phyloP scores from a whole-genome alignment of 2,113 vertebrate genomes.

The Varanus komodoensis region DNA sequence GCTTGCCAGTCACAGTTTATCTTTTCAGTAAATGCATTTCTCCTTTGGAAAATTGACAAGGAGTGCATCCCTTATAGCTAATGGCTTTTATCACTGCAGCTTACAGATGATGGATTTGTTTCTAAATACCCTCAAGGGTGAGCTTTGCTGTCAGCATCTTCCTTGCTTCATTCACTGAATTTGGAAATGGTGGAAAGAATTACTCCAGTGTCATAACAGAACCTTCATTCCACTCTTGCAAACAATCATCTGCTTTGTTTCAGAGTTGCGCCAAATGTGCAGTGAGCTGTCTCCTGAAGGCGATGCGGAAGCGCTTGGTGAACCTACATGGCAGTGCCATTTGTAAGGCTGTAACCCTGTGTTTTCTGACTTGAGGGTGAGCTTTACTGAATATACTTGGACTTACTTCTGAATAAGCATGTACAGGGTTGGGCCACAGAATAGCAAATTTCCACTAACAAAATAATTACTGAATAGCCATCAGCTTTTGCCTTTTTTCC shows the following conservation, averaged over 20 bases:
- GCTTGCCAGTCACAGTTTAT: conserved; percentile 70
- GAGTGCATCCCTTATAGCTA: conserved; percentile 61
- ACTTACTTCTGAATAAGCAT: neutral
- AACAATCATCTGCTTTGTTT: conserved; percentile 13
- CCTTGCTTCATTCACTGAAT: conserved; percentile 58
- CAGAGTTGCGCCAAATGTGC: neutral
- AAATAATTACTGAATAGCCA: neutral
- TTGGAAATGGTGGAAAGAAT: conserved; percentile 54
- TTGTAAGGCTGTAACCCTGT: neutral
- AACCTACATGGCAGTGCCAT: rapidly evolving
- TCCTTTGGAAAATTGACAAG: conserved; percentile 71
- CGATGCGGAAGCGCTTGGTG: neutral
- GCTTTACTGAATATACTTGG: neutral
- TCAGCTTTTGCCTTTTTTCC: too few relatives aligned
- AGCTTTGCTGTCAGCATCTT: conserved; percentile 61
- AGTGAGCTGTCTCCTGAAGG: conserved; percentile 21
- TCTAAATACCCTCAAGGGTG: conserved; percentile 69
- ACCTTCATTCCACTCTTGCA: neutral
- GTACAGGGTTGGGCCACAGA: neutral
- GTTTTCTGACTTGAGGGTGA: neutral
- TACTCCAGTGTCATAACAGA: conserved; percentile 29
- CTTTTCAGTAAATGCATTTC: conserved; percentile 68
- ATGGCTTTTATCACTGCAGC: conserved; percentile 68
- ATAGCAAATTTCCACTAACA: neutral
- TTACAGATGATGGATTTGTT: conserved; percentile 73